Base-by-base conservation (phyloP, 2,797 vertebrate genomes). In the Bradypodion pumilum region DNA sequence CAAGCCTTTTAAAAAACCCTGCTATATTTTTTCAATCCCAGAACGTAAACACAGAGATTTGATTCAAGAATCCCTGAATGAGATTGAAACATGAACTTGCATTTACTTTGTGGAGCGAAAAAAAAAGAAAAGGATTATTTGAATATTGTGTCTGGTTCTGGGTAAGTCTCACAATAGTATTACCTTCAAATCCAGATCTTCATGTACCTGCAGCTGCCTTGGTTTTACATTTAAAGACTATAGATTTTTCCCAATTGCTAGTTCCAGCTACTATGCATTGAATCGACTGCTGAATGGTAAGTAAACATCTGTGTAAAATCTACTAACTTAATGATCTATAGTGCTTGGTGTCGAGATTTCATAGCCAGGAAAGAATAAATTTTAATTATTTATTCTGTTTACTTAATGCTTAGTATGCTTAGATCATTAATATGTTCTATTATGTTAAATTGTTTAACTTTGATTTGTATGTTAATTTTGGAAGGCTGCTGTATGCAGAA, bases 31-130 rank as follows among this genome's bases (percentile, higher is more conserved):
- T 9, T 73, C 12, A 42, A 72, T 25, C 69, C 13, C 70, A 73
- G 42, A 44, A 16, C 27, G n/a, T 27, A n/a, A 25, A 46, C 27
- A 46, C 44, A 73, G 8, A 49, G 44, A 73, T n/a, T 15, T 16
- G 44, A 73, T 73, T 73, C 25, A 73, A 73, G 88, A 91, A 68
- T 92, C 94, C 83, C 89, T 95, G 74, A 87, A 91, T 62, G 94
- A 94, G 77, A 90, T 95, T 82, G 90, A 89, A 42, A 93, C 91
- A 0, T 78, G 95, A 87, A 94, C 94, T 66, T 95, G 94, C 37
- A 89, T 95, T 56, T 89, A 86, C 40, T 95, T 95, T 89, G 82
- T 93, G 69, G 91, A 92, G 65, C 89, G 19, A 46, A 93, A 93
- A 72, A n/a, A n/a, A 88, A 86, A 56, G 94, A 95, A 89, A 75